Evolutionary conservation across 2,888 invertebrate genomes (phyloP), one percentile per base, ranked within the genome.

Genomic region (Campoletis raptor): DNA sequence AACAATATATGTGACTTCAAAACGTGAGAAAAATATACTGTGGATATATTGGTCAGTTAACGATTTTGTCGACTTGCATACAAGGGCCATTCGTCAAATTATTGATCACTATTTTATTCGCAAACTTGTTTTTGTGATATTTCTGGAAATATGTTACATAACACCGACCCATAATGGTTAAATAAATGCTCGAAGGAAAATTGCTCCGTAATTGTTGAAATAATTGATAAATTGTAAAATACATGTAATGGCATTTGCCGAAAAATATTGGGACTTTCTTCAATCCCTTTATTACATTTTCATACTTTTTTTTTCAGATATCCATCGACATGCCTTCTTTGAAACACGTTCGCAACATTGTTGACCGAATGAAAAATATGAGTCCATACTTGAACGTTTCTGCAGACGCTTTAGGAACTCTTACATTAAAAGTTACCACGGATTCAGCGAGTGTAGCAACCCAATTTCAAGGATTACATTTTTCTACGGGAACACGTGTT

Each of bases 281-380:
- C 64, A 64, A 64, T 15, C 30, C 18, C 24, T 67, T 57, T 67
- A 81, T 18, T 18, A 15, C 15, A 4, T 83, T 74, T 64, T 24
- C 15, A 12, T 45, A 10, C 24, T 42, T 87, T 84, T 4, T 64
- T 48, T 94, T 95, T 52, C 93, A 97, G 97, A 97, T 97, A 88
- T 96, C 97, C 83, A 96, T 98, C 91, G 96, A 97, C 90, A 95
- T 98, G 94, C 98, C 98, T 8, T 95, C 96, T 66, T 94, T 98
- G 77, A 98, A 97, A 91, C 95, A 97, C 78, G 93, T 99, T 9
- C 96, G 97, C 48, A 97, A 96, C 87, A 96, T 98, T 8, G 96
- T 98, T 45, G 99, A 99, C 87, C 96, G 97, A 88, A 97, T 99
- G 96, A 97, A 97, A 92, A 97, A 96, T 78, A 96, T 98, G 94